Percentiles rank a stretch among this genome's conserved stretches.
phyloP scores from a whole-genome alignment of 2,888 invertebrate species.

The Drosophila bunnanda region DNA sequence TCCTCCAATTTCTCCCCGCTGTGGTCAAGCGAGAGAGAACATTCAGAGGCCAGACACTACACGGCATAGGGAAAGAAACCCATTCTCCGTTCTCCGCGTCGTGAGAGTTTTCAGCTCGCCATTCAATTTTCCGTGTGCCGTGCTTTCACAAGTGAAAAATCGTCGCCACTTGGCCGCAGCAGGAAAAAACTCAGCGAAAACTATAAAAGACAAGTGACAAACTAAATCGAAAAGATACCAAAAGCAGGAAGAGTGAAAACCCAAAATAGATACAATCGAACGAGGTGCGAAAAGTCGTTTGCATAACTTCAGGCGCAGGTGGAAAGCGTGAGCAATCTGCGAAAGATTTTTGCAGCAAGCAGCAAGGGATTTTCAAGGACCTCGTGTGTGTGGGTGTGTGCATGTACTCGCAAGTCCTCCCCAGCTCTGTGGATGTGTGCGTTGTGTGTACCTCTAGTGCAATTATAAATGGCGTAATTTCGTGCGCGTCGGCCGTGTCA shows the following conservation, averaged over 20 bases:
- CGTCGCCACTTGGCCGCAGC: conserved; percentile 25
- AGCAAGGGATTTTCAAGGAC: conserved; percentile 70
- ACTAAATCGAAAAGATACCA: conserved; percentile 11
- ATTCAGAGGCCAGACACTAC: conserved; percentile 30
- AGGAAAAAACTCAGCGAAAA: conserved; percentile 27
- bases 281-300: conserved; percentile 30
- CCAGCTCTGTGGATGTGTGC: conserved; percentile 32
- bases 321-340: conserved; percentile 18
- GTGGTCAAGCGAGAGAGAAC: conserved; percentile 28
- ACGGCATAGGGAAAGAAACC: conserved; percentile 37
- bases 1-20: not conserved
- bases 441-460: conserved; percentile 60
- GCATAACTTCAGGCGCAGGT: conserved; percentile 60
- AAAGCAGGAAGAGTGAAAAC: conserved; percentile 15
- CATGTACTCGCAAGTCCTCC: conserved; percentile 37
- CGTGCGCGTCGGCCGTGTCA: conserved; percentile 59
- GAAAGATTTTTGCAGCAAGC: conserved; percentile 42
- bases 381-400: conserved; percentile 30
- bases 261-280: conserved; percentile 3
- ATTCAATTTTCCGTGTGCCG: conserved; percentile 74
- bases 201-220: conserved; percentile 13
- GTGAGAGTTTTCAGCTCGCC: conserved; percentile 67
- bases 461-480: conserved; percentile 78
- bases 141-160: conserved; percentile 61
- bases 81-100: conserved; percentile 26